Base-by-base conservation (phyloP, 2,113 vertebrate species). In the Sinocyclocheilus anophthalmus region DNA sequence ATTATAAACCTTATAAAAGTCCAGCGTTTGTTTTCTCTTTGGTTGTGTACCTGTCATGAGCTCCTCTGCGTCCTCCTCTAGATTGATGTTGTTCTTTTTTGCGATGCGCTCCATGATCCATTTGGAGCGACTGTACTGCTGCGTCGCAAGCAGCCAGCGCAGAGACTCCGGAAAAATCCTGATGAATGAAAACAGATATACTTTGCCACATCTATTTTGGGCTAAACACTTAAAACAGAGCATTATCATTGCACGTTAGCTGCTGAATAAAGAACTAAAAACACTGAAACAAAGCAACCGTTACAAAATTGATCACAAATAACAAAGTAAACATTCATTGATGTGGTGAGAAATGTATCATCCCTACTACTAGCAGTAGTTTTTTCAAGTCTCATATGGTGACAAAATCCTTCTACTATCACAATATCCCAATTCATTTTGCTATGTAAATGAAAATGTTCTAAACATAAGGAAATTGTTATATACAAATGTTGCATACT, bases 151-250 rank as follows among this genome's bases (percentile, higher is more conserved):
- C 83, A 98, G 92, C 98, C 98, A 99, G 76, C 97, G 96, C 89
- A 99, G 95, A 72, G 98, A 99, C 93, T 99, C 98, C 14, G 97
- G 98, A 92, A 99, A 98, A 90, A 99, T 90, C 95, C 98, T 99
- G 90, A 87, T 84, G 72, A 10, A 76, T 50, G 80, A 63, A 87
- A 37, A 88, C 10, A 26, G 79, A 48, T 3, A 26, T 67, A 26
- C 16, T 48, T 39, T n/a, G 45, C 22, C 24, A 24, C 14, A 76
- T 70, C 30, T 37, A 10, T 37, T 20, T 3, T 18, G 30, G 30
- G 33, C 7, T 10, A 37, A 37, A 69, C 30, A 69, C 53, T 18
- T 18, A 55, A 55, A 55, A 55, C 50, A 55, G 14, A 55, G 53
- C 30, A 18, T 37, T 8, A 33, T 18, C 30, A 37, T 13, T 69